These are phyloP conservation scores for Saccopteryx leptura DNA, from an alignment of 2,113 vertebrate species.

Conservation along the genomic window DNA sequence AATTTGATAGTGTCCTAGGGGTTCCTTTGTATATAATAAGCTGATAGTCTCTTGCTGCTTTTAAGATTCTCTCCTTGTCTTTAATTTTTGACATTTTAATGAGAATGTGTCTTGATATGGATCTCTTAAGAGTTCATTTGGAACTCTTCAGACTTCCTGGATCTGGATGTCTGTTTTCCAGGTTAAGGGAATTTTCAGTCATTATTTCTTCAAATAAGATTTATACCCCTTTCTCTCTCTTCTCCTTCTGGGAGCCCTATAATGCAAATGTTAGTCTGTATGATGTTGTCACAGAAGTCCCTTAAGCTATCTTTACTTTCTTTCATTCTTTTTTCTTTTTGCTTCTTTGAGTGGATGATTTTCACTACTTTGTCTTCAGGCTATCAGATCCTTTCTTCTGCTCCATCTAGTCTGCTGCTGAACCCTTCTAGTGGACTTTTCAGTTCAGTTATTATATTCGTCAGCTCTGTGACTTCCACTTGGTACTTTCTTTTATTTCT, in stretches of 20 bases:
- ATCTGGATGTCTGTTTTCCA: background rate
- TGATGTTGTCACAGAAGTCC: background rate
- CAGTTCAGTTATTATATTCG: background rate
- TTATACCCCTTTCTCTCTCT: background rate
- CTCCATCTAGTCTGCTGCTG: background rate
- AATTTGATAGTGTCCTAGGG: too few species aligned
- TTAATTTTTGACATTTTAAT: background rate
- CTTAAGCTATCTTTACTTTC: too few species aligned
- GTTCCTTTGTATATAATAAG: background rate
- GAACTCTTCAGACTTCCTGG: background rate
- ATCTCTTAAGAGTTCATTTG: background rate
- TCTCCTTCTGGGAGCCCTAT: background rate
- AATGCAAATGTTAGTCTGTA: background rate
- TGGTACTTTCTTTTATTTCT: background rate
- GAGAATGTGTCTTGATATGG: background rate
- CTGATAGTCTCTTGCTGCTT: background rate
- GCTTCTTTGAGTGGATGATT: background rate
- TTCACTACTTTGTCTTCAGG: background rate
- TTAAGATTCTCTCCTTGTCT: background rate
- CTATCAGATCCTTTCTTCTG: background rate
- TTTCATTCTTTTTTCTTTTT: background rate
- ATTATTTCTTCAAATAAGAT: background rate
- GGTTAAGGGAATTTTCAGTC: background rate
- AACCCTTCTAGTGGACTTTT: background rate
- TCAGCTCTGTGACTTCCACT: background rate